These are phyloP conservation scores for Cryptomyrus ogoouensis DNA, from an alignment of 2,113 vertebrate species.

Conservation along the genomic window DNA sequence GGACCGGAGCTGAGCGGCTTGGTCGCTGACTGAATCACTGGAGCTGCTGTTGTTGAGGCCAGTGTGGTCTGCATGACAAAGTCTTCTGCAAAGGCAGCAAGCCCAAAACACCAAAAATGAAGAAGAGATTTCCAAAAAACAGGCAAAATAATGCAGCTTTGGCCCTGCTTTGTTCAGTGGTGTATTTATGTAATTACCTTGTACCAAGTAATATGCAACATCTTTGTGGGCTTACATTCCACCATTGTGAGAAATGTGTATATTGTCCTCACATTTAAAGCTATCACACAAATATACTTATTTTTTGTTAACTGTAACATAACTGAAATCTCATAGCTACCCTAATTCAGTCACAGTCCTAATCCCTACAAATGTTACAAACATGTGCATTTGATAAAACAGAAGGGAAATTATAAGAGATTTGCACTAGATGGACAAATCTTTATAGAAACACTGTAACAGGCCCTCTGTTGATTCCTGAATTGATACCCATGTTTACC, in stretches of 20 bases:
- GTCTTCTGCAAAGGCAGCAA: slow-evolving; percentile 45
- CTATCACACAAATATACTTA: not conserved
- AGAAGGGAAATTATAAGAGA: not conserved
- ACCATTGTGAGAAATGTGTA: not conserved
- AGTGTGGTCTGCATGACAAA: slow-evolving; percentile 62
- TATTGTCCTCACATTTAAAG: not conserved
- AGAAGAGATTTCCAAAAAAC: slow-evolving; percentile 17
- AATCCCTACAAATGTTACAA: not conserved
- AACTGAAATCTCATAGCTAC: not conserved
- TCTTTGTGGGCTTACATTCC: not conserved
- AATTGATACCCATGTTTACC: not conserved
- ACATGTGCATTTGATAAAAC: not conserved
- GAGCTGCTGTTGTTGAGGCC: slow-evolving; percentile 43
- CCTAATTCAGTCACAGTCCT: not conserved
- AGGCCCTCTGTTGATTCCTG: not conserved
- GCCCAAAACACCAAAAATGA: slow-evolving; percentile 33
- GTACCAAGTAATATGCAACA: not conserved
- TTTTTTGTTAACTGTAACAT: not conserved
- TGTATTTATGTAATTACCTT: not conserved
- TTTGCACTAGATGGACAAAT: not conserved
- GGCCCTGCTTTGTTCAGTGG: not conserved
- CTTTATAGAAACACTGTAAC: not conserved
- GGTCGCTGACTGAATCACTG: slow-evolving; percentile 37
- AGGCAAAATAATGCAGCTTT: slow-evolving; percentile 2
- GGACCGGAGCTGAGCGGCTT: slow-evolving; percentile 62